Percentiles rank a stretch among this genome's conserved stretches.
phyloP scores from a whole-genome alignment of 2,113 vertebrate species.

The Centropus bengalensis region DNA sequence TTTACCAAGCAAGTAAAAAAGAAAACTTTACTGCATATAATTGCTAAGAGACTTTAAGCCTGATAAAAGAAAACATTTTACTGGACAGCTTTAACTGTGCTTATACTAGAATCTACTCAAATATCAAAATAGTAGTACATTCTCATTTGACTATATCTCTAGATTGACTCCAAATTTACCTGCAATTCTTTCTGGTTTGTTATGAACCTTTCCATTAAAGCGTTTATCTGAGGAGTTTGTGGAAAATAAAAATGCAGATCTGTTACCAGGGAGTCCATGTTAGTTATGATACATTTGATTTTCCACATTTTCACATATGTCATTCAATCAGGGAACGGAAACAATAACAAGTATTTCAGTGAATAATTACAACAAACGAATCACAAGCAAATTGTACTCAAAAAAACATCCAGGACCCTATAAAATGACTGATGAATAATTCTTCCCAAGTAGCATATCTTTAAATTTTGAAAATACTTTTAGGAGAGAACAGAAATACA shows the following conservation, averaged over 20 bases:
- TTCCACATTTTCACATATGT: not conserved
- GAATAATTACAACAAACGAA: not conserved
- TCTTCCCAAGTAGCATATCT: not conserved
- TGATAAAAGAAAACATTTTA: not conserved
- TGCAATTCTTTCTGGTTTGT: not conserved
- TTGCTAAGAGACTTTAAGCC: not conserved
- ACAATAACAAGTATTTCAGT: not conserved
- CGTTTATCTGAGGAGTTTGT: not conserved
- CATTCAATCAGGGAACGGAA: not conserved
- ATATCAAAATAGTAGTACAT: not conserved
- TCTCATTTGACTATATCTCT: not conserved
- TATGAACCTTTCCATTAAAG: not conserved
- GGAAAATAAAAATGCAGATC: not conserved
- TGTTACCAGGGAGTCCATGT: not conserved
- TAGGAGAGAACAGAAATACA: not conserved
- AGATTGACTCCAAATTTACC: not conserved
- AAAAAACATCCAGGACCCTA: not conserved
- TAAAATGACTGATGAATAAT: not conserved
- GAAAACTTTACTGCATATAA: not conserved
- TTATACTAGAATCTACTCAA: not conserved
- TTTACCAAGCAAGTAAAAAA: not conserved
- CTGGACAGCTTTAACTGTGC: not conserved
- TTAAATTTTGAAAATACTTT: not conserved
- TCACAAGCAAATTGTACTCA: not conserved
- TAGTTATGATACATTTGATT: not conserved